Evolutionary conservation across 2,888 invertebrate species (phyloP).

Genomic region (Epinotia brunnichana): DNA sequence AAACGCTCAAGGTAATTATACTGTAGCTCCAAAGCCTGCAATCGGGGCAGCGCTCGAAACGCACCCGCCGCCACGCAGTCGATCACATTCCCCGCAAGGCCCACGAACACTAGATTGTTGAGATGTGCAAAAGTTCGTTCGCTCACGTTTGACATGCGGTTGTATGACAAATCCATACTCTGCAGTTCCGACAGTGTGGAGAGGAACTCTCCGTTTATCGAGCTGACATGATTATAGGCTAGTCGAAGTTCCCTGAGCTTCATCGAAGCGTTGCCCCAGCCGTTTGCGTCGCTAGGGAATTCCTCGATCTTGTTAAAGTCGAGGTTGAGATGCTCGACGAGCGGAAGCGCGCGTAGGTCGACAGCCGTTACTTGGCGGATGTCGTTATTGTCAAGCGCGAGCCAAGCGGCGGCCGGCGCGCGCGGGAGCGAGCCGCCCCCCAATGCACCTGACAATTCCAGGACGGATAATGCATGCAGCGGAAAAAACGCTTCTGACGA

Average conservation of each 20-base stretch:
- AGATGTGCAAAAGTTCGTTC: conserved; percentile 87
- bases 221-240: conserved; percentile 89
- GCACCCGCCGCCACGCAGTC: conserved; percentile 86
- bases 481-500: conserved; percentile 88
- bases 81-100: conserved; percentile 90
- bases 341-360: conserved; percentile 86
- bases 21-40: conserved; percentile 89
- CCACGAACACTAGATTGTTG: conserved; percentile 88
- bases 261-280: conserved; percentile 75
- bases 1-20: conserved; percentile 87
- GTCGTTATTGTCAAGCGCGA: conserved; percentile 92
- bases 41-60: conserved; percentile 86
- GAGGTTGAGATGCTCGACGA: conserved; percentile 90
- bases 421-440: conserved; percentile 88
- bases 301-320: conserved; percentile 90
- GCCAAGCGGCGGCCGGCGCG: conserved; percentile 87
- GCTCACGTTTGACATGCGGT: conserved; percentile 86
- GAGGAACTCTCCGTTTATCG: conserved; percentile 87
- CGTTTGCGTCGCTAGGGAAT: conserved; percentile 83
- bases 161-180: conserved; percentile 88
- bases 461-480: conserved; percentile 87
- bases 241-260: conserved; percentile 90
- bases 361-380: conserved; percentile 84
- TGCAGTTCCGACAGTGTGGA: conserved; percentile 86
- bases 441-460: conserved; percentile 91